phyloP scores from a whole-genome alignment of 1,140 invertebrate species.

The Atopsyche davidsoni region DNA sequence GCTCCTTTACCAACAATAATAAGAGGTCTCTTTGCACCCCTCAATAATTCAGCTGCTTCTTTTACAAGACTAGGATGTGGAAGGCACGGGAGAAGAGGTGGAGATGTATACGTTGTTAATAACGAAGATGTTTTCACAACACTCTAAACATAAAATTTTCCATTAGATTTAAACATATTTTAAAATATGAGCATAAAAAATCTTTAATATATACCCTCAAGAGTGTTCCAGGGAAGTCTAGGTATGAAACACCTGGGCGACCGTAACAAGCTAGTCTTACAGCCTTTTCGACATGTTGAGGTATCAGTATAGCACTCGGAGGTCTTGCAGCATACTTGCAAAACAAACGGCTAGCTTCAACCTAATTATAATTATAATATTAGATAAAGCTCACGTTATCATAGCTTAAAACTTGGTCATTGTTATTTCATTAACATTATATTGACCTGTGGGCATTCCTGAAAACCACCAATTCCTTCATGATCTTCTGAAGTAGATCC shows the following conservation, averaged over 20 bases:
- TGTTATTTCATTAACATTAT: constrained; percentile 4
- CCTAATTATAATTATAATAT: constrained; percentile 38
- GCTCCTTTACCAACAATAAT: constrained; percentile 93
- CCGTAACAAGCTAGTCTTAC: constrained; percentile 77
- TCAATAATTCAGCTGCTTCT: constrained; percentile 63
- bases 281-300: constrained; percentile 89
- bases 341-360: constrained; percentile 75
- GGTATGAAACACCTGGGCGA: constrained; percentile 80
- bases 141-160: constrained; percentile 22
- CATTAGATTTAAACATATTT: background rate
- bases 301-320: constrained; percentile 73
- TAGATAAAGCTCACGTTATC: constrained; percentile 1
- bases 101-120: constrained; percentile 38
- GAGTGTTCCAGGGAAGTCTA: constrained; percentile 79
- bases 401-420: background rate
- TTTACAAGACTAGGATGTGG: constrained; percentile 63
- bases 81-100: constrained; percentile 59
- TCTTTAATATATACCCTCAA: constrained; percentile 33
- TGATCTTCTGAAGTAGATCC: constrained; percentile 87
- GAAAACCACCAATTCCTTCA: constrained; percentile 91
- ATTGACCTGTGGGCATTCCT: constrained; percentile 83
- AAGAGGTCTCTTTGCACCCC: constrained; percentile 70
- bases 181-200: background rate
- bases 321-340: constrained; percentile 89
- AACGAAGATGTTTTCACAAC: constrained; percentile 19